These are phyloP conservation scores for Myiozetetes cayanensis DNA, from an alignment of 2,113 vertebrate genomes.

Conservation along the genomic window DNA sequence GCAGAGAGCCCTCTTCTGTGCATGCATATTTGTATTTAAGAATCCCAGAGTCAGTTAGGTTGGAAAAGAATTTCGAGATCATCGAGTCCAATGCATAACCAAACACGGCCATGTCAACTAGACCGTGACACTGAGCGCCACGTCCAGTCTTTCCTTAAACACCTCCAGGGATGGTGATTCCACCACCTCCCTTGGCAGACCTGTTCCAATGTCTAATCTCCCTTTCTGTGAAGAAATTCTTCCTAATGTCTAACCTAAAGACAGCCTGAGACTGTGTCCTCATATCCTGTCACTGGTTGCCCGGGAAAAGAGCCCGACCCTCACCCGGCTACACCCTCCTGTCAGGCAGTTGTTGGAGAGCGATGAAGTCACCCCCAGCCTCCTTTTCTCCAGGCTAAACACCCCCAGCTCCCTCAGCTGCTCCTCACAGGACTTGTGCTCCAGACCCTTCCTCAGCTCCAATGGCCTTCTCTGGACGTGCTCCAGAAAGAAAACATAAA, in stretches of 20 bases:
- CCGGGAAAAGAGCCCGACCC: accelerated
- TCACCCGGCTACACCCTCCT: accelerated
- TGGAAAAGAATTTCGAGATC: not conserved
- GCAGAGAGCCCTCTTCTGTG: accelerated
- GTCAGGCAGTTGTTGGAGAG: no score
- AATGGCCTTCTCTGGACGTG: not conserved
- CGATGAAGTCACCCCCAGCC: accelerated
- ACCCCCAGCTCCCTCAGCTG: not conserved
- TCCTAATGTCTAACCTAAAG: not conserved
- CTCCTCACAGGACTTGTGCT: not conserved
- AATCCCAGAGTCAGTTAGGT: not conserved
- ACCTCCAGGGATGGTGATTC: accelerated
- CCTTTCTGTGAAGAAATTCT: not conserved
- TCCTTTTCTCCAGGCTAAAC: not conserved
- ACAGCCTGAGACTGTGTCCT: not conserved
- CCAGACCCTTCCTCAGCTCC: not conserved
- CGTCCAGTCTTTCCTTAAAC: not conserved
- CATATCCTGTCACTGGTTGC: accelerated
- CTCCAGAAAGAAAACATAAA: not conserved
- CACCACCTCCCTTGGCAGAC: not conserved
- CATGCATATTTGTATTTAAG: no score
- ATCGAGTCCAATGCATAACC: not conserved
- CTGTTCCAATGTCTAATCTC: not conserved
- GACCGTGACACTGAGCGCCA: no score
- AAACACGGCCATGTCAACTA: not conserved